Evolutionary conservation across 2,888 invertebrate species (phyloP), one percentile per base, ranked within the genome.

Genomic region (Himalopsyche japonica): DNA sequence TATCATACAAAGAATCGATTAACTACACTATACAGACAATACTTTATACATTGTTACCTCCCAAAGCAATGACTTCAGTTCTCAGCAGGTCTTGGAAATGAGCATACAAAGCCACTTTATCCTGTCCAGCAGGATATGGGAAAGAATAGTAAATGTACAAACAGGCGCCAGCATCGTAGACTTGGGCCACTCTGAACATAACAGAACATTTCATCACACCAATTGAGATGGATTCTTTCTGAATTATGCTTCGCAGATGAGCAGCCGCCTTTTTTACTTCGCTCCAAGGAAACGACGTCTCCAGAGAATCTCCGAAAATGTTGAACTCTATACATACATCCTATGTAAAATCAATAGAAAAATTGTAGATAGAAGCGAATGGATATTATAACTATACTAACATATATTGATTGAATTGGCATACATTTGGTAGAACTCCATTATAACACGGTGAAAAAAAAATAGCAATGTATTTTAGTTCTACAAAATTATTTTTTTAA

Each of bases 211-310:
- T 91, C 6, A 89, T 88, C 76, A 97, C 94, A 32, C 93, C 93
- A 0, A 93, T 90, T n/a, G 90, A 90, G 82, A 89, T 89, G 89
- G 95, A 96, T 89, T 96, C 95, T 87, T 90, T 90, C 0, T 93
- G 90, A 3, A 99, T 93, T 78, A 97, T 93, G 82, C 94, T 93
- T 90, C 98, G 99, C 3, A 99, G 98, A 92, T 98, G 98, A 82
- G 94, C 93, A 89, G 98, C 98, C 49, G 99, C 92, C 24, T 94
- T 91, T 37, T 95, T 90, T 12, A 97, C 95, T 80, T 96, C 94
- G 91, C 98, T 97, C 99, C 99, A 99, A 1, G 99, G 96, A 1
- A 98, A 98, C 0, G 99, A 99, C 0, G 99, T 99, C 92, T 99
- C 99, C 92, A 99, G 99, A 0, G 99, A 99, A 90, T 99, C 99